phyloP scores from a whole-genome alignment of 2,888 invertebrate genomes.

The Diaperis boleti region DNA sequence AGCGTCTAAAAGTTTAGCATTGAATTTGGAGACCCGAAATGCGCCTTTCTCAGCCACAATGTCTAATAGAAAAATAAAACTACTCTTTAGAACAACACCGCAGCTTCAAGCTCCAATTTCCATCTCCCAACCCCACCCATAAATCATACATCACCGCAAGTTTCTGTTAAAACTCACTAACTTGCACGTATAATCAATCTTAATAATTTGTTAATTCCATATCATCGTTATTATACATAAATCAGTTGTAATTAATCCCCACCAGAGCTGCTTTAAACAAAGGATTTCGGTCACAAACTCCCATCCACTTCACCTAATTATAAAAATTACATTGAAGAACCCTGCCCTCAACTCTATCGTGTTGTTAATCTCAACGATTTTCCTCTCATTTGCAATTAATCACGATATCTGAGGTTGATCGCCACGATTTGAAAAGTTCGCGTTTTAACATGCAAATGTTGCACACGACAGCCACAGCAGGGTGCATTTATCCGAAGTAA shows the following conservation, averaged over 20 bases:
- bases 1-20: too few species aligned
- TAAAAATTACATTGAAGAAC: conserved; percentile 53
- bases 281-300: not conserved
- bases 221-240: not conserved
- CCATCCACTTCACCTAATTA: not conserved
- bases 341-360: not conserved
- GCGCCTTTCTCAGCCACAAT: too few species aligned
- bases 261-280: not conserved
- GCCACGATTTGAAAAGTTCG: conserved; percentile 1
- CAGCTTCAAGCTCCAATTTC: too few species aligned
- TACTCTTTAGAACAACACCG: too few species aligned
- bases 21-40: too few species aligned
- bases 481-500: not conserved
- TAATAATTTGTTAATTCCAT: conserved; percentile 1
- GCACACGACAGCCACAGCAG: conserved; percentile 6
- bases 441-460: conserved; percentile 12
- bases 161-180: not conserved
- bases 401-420: not conserved
- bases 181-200: conserved; percentile 1
- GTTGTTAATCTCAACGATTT: not conserved
- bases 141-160: not conserved
- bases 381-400: not conserved
- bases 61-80: too few species aligned
- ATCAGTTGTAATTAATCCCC: conserved; percentile 12
- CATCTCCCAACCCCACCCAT: not conserved